phyloP scores from a whole-genome alignment of 2,113 vertebrate species.

The Siniperca knerii region DNA sequence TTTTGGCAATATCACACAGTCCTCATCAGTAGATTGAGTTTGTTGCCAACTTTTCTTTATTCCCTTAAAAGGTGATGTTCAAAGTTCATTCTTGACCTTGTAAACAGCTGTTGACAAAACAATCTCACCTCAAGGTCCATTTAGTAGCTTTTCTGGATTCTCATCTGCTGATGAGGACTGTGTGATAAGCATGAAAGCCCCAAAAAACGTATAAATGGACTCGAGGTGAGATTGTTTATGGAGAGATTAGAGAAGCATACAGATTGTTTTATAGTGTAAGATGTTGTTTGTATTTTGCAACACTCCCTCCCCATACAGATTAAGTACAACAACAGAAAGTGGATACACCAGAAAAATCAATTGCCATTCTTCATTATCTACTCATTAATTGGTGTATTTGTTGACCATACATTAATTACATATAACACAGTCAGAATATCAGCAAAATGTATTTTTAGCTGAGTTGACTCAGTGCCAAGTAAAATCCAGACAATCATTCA shows the following conservation, averaged over 20 bases:
- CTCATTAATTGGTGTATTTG: neutral
- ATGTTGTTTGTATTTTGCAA: neutral
- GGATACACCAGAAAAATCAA: neutral
- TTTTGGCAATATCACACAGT: neutral
- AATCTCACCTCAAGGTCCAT: neutral
- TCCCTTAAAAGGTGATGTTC: neutral
- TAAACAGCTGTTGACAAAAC: neutral
- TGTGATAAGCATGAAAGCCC: neutral
- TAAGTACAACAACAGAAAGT: neutral
- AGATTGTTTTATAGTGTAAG: neutral
- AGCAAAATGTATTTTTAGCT: neutral
- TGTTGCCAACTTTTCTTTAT: neutral
- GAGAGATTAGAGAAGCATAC: neutral
- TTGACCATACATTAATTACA: neutral
- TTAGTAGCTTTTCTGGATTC: neutral
- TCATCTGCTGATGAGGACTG: neutral
- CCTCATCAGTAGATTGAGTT: neutral
- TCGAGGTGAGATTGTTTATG: neutral
- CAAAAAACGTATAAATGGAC: neutral
- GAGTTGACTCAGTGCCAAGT: slow-evolving; percentile 4
- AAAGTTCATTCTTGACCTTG: slow-evolving; percentile 8
- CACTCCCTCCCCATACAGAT: neutral
- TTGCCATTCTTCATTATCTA: neutral
- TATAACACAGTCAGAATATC: neutral
- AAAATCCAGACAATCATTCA: slow-evolving; percentile 2